Evolutionary conservation across 2,797 vertebrate genomes (phyloP).

Genomic region (Pantherophis vulpinus): DNA sequence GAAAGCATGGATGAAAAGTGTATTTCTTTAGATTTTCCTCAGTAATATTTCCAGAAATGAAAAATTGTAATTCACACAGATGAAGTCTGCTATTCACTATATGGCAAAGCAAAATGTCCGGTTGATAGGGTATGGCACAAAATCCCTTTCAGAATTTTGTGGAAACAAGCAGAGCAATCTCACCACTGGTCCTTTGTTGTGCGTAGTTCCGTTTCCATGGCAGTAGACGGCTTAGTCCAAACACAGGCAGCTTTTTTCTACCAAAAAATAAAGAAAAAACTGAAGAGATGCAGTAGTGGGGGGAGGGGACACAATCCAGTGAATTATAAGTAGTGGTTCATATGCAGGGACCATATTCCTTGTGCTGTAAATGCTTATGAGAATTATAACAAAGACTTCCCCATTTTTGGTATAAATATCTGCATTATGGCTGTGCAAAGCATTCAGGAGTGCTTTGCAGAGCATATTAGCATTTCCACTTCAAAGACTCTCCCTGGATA

Average conservation of each 20-base stretch:
- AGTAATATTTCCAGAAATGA: background rate
- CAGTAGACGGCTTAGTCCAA: slow-evolving; percentile 66
- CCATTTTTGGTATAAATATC: background rate
- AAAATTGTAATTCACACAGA: background rate
- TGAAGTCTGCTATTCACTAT: background rate
- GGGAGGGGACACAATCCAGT: slow-evolving; percentile 45
- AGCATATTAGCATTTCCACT: background rate
- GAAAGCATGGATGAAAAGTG: background rate
- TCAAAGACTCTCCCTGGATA: background rate
- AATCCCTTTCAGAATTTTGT: slow-evolving; percentile 30
- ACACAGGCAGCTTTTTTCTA: slow-evolving; percentile 63
- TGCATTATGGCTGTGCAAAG: background rate
- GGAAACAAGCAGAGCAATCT: slow-evolving; percentile 38
- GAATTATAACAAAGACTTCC: background rate
- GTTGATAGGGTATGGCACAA: slow-evolving; percentile 22
- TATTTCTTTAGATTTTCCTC: background rate
- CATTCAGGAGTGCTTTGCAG: background rate
- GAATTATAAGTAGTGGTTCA: slow-evolving; percentile 54
- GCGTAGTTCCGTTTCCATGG: slow-evolving; percentile 68
- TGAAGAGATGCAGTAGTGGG: slow-evolving; percentile 24
- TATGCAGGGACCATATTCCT: slow-evolving; percentile 32
- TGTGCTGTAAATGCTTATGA: slow-evolving; percentile 18
- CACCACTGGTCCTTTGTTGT: slow-evolving; percentile 57
- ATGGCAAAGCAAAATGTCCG: background rate
- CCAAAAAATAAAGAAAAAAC: slow-evolving; percentile 53